Evolutionary conservation across 1,140 invertebrate genomes (phyloP), one percentile per base, ranked within the genome.

Genomic region (Ephestia elutella): DNA sequence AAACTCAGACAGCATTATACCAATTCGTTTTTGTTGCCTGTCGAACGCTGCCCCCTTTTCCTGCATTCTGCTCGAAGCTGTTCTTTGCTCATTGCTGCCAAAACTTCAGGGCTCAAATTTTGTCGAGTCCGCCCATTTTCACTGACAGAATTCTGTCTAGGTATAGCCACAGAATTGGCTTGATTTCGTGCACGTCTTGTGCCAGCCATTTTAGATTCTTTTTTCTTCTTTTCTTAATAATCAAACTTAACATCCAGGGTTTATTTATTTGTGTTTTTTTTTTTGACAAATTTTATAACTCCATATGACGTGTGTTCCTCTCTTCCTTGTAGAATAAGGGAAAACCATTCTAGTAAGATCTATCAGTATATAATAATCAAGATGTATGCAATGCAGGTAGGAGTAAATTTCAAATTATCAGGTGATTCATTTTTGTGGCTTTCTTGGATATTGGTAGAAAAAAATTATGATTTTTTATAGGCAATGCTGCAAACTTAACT

Each of bases 11-110:
- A 66, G 64, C 58, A 60, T 78, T 78, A 77, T 92, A 92, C 91
- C 91, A 92, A 86, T 84, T 92, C 91, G 62, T 87, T 89, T 86
- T 92, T 92, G 86, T 90, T 92, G 65, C 91, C 91, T 53, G 90
- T 89, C 9, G 90, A 89, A 71, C 90, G 91, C 70, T 91, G 90
- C 35, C 91, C 91, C 61, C 91, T 78, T 82, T 90, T 90, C 63
- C 91, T 84, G 82, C 91, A 92, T 79, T 92, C 91, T 48, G 82
- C 75, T 64, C 91, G 90, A 57, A 92, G 82, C 72, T 92, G 91
- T 66, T 92, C 90, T 83, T 92, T 92, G 66, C 86, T 92, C 84
- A 92, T 88, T 28, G 85, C 75, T 54, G 87, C 83, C 65, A 91
- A 79, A 61, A 84, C 83, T 68, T 90, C 90, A 59, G 84, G 73